Percentiles rank a stretch among this genome's conserved stretches.
Conservation (phyloP, 2,797 vertebrate genomes). For the Caiman crocodilus region DNA sequence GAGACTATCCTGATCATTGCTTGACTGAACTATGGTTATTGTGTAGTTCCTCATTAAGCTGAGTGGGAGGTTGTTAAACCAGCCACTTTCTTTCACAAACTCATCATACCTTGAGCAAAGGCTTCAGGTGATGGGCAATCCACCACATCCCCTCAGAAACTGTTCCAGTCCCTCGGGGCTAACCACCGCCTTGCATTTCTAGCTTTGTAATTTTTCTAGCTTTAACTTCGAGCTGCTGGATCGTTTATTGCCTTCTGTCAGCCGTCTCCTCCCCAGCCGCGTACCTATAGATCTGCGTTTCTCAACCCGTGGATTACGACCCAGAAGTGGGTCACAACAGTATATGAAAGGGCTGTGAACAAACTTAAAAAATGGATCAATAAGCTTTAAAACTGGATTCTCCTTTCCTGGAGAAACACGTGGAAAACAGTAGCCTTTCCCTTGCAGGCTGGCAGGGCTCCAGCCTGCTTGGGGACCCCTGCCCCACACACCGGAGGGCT, state of each 20-base stretch:
- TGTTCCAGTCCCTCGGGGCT: background rate
- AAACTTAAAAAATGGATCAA: no score
- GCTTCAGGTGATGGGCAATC: accelerated
- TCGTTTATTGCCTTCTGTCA: background rate
- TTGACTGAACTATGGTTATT: background rate
- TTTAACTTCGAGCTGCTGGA: background rate
- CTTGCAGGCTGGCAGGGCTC: no score
- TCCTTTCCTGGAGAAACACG: no score
- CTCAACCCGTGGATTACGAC: background rate
- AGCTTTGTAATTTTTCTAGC: background rate
- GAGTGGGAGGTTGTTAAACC: background rate
- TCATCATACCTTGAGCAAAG: background rate
- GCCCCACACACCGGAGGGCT: no score
- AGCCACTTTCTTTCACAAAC: background rate
- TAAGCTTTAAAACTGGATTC: no score
- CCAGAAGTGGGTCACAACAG: background rate
- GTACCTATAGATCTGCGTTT: background rate
- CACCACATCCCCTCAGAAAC: accelerated
- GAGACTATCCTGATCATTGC: background rate
- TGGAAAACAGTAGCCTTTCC: no score
- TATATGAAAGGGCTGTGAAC: no score
- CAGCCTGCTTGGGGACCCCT: no score
- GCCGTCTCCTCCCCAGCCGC: background rate
- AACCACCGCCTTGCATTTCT: background rate
- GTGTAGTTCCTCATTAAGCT: background rate